Evolutionary conservation across 2,113 vertebrate genomes (phyloP).

Genomic region (Orycteropus afer): DNA sequence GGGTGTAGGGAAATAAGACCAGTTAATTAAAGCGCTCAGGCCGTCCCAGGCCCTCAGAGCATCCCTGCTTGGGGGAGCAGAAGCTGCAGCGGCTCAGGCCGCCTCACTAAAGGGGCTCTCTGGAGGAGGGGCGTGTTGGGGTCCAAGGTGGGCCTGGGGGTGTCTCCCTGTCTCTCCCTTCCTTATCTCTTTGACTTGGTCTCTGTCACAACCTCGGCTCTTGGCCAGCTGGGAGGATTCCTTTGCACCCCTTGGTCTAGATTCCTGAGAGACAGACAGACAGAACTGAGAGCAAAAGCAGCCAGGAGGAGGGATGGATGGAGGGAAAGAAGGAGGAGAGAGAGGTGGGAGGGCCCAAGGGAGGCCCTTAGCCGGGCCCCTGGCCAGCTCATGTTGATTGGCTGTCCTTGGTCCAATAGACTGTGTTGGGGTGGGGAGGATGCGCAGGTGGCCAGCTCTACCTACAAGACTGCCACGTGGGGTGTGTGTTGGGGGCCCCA

Average conservation of each 20-base stretch:
- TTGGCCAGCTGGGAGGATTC: not conserved
- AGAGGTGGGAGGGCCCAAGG: too few relatives aligned
- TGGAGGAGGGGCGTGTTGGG: not conserved
- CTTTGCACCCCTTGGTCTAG: not conserved
- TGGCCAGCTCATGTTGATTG: not conserved
- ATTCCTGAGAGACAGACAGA: not conserved
- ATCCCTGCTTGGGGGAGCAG: fast-evolving
- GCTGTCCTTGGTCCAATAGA: not conserved
- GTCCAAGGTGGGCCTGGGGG: not conserved
- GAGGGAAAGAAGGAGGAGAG: not conserved
- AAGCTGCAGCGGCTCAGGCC: not conserved
- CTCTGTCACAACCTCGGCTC: not conserved
- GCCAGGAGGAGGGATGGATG: too few relatives aligned
- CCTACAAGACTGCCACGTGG: not conserved
- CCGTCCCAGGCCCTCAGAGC: fast-evolving
- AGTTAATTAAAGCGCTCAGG: conserved; percentile 63
- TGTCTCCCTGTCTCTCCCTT: fast-evolving
- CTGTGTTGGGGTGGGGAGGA: too few relatives aligned
- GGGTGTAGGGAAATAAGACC: conserved; percentile 15
- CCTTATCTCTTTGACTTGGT: not conserved
- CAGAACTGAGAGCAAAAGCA: not conserved
- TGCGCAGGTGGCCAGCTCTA: not conserved
- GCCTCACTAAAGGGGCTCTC: fast-evolving
- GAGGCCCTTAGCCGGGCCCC: not conserved
- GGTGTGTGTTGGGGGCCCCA: not conserved